Evolutionary conservation across 2,113 vertebrate species (phyloP).

Genomic region (Phocoena sinus): DNA sequence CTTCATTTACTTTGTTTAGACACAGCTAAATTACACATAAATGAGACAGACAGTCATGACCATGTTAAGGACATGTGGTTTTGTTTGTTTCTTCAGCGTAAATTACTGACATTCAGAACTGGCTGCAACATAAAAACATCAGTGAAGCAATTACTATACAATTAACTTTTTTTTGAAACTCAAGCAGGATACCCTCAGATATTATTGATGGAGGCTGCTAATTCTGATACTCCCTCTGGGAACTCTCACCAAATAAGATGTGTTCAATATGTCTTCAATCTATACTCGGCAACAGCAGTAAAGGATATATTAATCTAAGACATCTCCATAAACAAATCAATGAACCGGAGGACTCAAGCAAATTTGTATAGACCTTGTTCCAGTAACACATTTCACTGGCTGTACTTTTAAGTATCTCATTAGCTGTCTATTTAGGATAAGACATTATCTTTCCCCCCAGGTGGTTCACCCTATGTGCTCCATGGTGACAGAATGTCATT

Average conservation of each 20-base stretch:
- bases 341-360: not conserved
- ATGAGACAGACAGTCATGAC: not conserved
- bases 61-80: slow-evolving; percentile 15
- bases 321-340: slow-evolving; percentile 37
- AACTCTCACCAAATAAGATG: not conserved
- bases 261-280: not conserved
- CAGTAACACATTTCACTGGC: not conserved
- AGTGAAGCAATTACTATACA: slow-evolving; percentile 5
- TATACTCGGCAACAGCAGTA: not conserved
- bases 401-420: slow-evolving; percentile 25
- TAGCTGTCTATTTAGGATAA: slow-evolving; percentile 10
- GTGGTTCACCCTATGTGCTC: not conserved
- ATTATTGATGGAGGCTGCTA: slow-evolving; percentile 22
- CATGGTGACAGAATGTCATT: slow-evolving; percentile 10
- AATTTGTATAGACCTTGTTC: not conserved
- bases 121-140: not conserved
- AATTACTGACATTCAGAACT: slow-evolving; percentile 32
- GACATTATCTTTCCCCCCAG: not conserved
- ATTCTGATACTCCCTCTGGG: not conserved
- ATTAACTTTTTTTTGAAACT: slow-evolving; percentile 26
- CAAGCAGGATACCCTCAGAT: not conserved
- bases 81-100: slow-evolving; percentile 24
- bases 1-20: slow-evolving; percentile 31
- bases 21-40: slow-evolving; percentile 2
- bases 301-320: not conserved